phyloP scores from a whole-genome alignment of 2,797 vertebrate species.

The Ibycter americanus region DNA sequence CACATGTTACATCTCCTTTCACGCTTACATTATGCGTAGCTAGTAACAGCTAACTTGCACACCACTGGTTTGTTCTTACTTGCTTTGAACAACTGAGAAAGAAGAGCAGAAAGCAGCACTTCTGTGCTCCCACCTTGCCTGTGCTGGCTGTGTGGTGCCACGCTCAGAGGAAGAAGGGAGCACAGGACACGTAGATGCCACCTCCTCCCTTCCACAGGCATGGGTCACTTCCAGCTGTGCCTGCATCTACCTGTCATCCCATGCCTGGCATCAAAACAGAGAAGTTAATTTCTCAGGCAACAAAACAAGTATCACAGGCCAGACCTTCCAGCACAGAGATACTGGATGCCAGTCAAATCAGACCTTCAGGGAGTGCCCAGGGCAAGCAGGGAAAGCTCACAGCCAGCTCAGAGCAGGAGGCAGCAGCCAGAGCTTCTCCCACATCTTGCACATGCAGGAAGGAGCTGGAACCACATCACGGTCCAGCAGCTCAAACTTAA shows the following conservation, averaged over 20 bases:
- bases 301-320: fast-evolving
- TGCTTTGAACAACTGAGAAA: background rate
- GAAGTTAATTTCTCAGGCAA: background rate
- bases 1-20: background rate
- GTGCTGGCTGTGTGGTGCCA: fast-evolving
- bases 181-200: background rate
- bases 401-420: background rate
- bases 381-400: background rate
- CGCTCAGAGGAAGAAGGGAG: background rate
- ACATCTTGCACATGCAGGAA: background rate
- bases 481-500: background rate
- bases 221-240: background rate
- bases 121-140: background rate
- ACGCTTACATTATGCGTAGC: background rate
- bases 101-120: background rate
- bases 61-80: background rate
- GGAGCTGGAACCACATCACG: background rate
- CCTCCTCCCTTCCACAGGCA: background rate
- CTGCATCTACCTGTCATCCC: background rate
- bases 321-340: background rate
- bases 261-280: background rate
- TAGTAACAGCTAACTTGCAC: background rate
- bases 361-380: background rate
- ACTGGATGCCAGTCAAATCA: background rate
- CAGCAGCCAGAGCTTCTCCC: background rate